These are phyloP conservation scores for Amphipyra tragopoginis DNA, from an alignment of 2,888 invertebrate genomes.

Conservation along the genomic window DNA sequence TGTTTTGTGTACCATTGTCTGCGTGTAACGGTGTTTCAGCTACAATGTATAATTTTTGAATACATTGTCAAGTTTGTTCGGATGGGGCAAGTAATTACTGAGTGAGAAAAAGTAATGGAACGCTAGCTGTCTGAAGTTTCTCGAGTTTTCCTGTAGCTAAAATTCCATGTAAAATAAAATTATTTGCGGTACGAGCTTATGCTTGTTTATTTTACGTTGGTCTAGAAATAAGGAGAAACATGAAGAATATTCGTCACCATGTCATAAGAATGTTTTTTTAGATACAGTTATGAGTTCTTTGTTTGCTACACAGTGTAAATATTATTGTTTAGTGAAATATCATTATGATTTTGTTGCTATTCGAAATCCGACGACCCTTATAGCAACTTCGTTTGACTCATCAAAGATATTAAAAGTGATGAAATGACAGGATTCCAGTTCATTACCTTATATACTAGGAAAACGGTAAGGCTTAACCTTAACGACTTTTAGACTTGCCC, in stretches of 20 bases:
- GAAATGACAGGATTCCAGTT: slow-evolving; percentile 1
- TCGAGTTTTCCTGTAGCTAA: slow-evolving; percentile 9
- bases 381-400: too few species aligned
- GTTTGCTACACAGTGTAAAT: too few species aligned
- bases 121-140: slow-evolving; percentile 12
- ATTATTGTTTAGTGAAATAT: too few species aligned
- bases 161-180: slow-evolving; percentile 25
- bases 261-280: too few species aligned
- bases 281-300: too few species aligned
- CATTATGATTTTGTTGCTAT: too few species aligned
- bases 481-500: neutral
- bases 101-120: slow-evolving; percentile 46
- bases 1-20: slow-evolving; percentile 65
- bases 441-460: neutral
- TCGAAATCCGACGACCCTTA: too few species aligned
- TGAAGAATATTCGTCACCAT: too few species aligned
- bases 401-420: too few species aligned
- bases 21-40: slow-evolving; percentile 41
- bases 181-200: slow-evolving; percentile 1
- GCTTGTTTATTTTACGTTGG: neutral
- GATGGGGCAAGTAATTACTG: slow-evolving; percentile 42
- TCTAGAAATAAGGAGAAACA: too few species aligned
- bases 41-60: slow-evolving; percentile 54
- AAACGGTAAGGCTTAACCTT: neutral
- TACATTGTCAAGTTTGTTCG: slow-evolving; percentile 55